phyloP scores from a whole-genome alignment of 2,888 invertebrate genomes.

The Tenodera sinensis region DNA sequence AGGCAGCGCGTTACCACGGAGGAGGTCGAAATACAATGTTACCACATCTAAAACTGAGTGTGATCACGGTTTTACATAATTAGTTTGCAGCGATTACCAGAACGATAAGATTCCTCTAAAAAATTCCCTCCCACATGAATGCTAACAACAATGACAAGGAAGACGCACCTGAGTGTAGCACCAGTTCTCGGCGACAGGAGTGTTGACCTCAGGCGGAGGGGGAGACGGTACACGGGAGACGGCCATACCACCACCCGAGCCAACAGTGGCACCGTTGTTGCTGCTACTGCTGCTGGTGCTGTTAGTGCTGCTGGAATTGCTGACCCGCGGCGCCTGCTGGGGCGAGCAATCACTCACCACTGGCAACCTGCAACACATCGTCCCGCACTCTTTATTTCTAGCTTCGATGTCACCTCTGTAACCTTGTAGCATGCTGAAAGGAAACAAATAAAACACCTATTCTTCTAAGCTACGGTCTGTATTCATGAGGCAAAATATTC shows the following conservation, averaged over 20 bases:
- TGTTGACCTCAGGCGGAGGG: conserved; percentile 90
- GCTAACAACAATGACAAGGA: too few species aligned
- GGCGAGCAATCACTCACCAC: conserved; percentile 72
- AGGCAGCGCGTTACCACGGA: too few species aligned
- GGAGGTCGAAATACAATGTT: too few species aligned
- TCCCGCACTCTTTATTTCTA: too few species aligned
- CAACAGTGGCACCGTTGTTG: conserved; percentile 12
- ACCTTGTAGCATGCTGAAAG: neutral
- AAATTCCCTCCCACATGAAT: too few species aligned
- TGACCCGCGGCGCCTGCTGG: conserved; percentile 87
- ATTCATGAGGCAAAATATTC: too few species aligned
- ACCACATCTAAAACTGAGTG: too few species aligned
- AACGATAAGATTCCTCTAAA: too few species aligned
- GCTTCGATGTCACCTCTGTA: too few species aligned
- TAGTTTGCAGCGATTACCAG: too few species aligned
- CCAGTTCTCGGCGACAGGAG: conserved; percentile 99
- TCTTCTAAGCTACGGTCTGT: neutral
- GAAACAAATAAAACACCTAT: neutral
- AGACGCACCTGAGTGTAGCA: conserved; percentile 95
- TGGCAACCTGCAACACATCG: conserved; percentile 64
- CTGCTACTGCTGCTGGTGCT: neutral
- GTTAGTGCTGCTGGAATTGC: conserved; percentile 60
- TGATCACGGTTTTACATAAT: too few species aligned
- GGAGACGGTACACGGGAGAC: conserved; percentile 96
- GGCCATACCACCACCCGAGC: conserved; percentile 63